A percentile compares a stretch with the other conserved stretches of the same genome.
Conservation (phyloP, 1,140 invertebrate species). For the Drosophila kikkawai region DNA sequence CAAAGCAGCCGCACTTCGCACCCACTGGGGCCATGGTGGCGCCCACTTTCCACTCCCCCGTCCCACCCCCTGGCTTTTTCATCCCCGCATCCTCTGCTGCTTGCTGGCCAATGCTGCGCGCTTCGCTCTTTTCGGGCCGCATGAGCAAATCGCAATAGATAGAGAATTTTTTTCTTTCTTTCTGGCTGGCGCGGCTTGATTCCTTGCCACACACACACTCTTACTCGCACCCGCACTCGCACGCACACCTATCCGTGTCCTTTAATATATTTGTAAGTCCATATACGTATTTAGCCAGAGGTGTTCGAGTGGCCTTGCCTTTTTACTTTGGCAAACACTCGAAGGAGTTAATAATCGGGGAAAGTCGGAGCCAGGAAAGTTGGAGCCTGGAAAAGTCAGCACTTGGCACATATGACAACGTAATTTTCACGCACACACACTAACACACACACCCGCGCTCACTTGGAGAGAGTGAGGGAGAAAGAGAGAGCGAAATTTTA, state of each 20-base stretch:
- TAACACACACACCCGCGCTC: slow-evolving; percentile 36
- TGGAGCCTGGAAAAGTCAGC: slow-evolving; percentile 50
- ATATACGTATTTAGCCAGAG: slow-evolving; percentile 10
- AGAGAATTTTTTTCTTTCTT: slow-evolving; percentile 82
- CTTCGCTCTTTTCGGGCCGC: slow-evolving; percentile 79
- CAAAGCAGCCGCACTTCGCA: slow-evolving; percentile 71
- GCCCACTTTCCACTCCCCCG: slow-evolving; percentile 41
- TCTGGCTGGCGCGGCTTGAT: slow-evolving; percentile 60
- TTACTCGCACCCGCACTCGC: not conserved
- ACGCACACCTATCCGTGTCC: slow-evolving; percentile 6
- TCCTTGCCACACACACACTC: slow-evolving; percentile 59
- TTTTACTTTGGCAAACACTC: slow-evolving; percentile 50
- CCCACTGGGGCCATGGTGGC: slow-evolving; percentile 58
- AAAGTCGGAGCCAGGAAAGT: slow-evolving; percentile 23
- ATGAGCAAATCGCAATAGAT: slow-evolving; percentile 84
- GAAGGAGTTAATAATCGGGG: slow-evolving; percentile 31
- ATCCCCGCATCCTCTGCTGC: slow-evolving; percentile 15
- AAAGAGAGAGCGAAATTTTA: slow-evolving; percentile 59
- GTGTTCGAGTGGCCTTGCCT: slow-evolving; percentile 57
- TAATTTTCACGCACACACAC: slow-evolving; percentile 68
- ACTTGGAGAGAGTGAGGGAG: slow-evolving; percentile 24
- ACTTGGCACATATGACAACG: slow-evolving; percentile 82
- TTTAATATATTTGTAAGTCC: slow-evolving; percentile 11
- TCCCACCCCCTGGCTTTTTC: slow-evolving; percentile 15
- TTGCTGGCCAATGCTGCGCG: slow-evolving; percentile 49